A percentile compares a stretch with the other conserved stretches of the same genome.
phyloP scores from a whole-genome alignment of 2,888 invertebrate genomes.

The Nomada ruficornis region DNA sequence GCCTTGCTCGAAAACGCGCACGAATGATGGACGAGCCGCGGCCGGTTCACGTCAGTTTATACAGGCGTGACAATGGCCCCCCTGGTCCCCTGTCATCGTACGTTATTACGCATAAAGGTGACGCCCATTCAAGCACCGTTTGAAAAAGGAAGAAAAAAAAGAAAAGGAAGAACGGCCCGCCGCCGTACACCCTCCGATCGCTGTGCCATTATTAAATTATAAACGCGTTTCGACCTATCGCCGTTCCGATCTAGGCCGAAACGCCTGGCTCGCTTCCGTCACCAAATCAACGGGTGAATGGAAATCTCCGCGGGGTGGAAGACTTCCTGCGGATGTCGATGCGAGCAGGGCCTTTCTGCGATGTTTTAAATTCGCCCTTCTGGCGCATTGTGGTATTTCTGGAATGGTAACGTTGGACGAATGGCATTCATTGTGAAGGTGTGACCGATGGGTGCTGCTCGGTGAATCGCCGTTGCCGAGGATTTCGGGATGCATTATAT shows the following conservation, averaged over 20 bases:
- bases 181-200: slow-evolving; percentile 30
- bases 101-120: slow-evolving; percentile 74
- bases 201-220: slow-evolving; percentile 63
- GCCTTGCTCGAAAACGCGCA: slow-evolving; percentile 10
- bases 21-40: slow-evolving; percentile 45
- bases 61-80: slow-evolving; percentile 72
- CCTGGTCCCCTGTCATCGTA: slow-evolving; percentile 71
- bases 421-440: background rate
- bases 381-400: background rate
- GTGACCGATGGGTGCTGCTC: background rate
- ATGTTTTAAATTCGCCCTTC: background rate
- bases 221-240: slow-evolving; percentile 61
- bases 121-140: slow-evolving; percentile 59
- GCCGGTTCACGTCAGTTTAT: slow-evolving; percentile 53
- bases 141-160: slow-evolving; percentile 36
- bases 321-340: slow-evolving; percentile 22
- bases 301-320: slow-evolving; percentile 11
- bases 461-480: background rate
- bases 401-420: background rate
- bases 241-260: slow-evolving; percentile 34
- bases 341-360: background rate
- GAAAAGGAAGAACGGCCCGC: slow-evolving; percentile 44
- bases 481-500: too few species aligned
- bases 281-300: slow-evolving; percentile 33
- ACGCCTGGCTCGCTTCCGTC: slow-evolving; percentile 24